Evolutionary conservation across 2,113 vertebrate species (phyloP), one percentile per base, ranked within the genome.

Genomic region (Hassar affinis): DNA sequence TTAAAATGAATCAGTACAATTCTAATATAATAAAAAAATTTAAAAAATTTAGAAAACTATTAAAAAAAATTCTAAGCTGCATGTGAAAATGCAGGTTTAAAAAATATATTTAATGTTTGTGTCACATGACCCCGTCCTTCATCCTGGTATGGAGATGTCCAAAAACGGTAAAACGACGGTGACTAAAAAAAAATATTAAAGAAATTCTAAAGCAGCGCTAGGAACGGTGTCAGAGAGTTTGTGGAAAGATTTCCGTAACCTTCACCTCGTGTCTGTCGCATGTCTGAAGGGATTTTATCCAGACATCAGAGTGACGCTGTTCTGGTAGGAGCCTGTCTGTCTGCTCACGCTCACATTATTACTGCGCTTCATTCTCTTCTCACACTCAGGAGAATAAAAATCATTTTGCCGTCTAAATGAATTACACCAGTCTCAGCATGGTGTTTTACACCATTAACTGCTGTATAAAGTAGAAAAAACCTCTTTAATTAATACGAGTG

Each of bases 341-440:
- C 47, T 27, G 62, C 79, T 51, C 77, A 62, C 78, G 66, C 69
- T 77, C 54, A 27, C 85, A 81, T 85, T 80, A n/a, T n/a, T n/a
- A n/a, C n/a, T n/a, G n/a, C n/a, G n/a, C n/a, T n/a, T n/a, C n/a
- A n/a, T n/a, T n/a, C n/a, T n/a, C n/a, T n/a, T n/a, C n/a, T n/a
- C n/a, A n/a, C n/a, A n/a, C 86, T 84, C 82, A 84, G 54, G 12
- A 51, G 12, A 77, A 82, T 77, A 81, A 81, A 83, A 76, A 80
- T 82, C 81, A 79, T 79, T 85, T 84, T 77, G 30, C 49, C 17
- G 47, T 86, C 77, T 76, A 38, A 78, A 86, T 71, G 42, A 87
- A 85, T 77, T 52, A 83, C 49, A 42, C 72, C 56, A 68, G 66
- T 74, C 80, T 15, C 81, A 38, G 75, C 25, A 20, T 80, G 85